A percentile compares a stretch with the other conserved stretches of the same genome.
phyloP scores from a whole-genome alignment of 2,888 invertebrate species.

The Orthosia gracilis region DNA sequence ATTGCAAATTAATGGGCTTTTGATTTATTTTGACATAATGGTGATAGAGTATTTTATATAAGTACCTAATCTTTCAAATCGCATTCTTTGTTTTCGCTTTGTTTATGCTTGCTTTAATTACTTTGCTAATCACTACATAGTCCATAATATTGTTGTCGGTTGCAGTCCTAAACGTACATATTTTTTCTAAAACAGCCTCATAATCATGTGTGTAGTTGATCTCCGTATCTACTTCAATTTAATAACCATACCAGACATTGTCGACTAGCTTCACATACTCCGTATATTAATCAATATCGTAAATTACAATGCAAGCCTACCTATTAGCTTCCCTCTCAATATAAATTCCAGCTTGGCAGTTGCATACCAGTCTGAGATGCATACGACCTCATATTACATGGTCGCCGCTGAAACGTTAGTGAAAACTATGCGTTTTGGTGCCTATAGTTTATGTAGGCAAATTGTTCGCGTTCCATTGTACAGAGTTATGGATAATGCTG shows the following conservation, averaged over 20 bases:
- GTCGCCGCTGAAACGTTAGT: conserved; percentile 54
- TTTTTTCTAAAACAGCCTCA: background rate
- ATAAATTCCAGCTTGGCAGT: conserved; percentile 74
- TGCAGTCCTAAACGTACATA: too few species aligned
- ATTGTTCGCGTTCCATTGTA: conserved; percentile 36
- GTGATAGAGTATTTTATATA: background rate
- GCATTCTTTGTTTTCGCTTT: background rate
- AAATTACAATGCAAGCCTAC: conserved; percentile 54
- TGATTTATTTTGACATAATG: conserved; percentile 27
- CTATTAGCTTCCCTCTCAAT: conserved; percentile 70
- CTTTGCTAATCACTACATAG: too few species aligned
- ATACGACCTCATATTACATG: conserved; percentile 68
- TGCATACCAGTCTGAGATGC: conserved; percentile 69
- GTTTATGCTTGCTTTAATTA: background rate
- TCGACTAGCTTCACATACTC: background rate
- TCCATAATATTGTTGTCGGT: background rate
- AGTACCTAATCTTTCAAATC: background rate
- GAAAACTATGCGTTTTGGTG: conserved; percentile 56
- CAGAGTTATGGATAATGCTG: conserved; percentile 4
- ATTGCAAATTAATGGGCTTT: conserved; percentile 1
- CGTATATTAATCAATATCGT: conserved; percentile 52
- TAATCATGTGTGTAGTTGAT: background rate
- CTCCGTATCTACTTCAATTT: background rate
- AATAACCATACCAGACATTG: conserved; percentile 15
- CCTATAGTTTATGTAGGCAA: conserved; percentile 45